A percentile compares a stretch with the other conserved stretches of the same genome.
Conservation (phyloP, 2,888 invertebrate species). For the Corbicula japonica region DNA sequence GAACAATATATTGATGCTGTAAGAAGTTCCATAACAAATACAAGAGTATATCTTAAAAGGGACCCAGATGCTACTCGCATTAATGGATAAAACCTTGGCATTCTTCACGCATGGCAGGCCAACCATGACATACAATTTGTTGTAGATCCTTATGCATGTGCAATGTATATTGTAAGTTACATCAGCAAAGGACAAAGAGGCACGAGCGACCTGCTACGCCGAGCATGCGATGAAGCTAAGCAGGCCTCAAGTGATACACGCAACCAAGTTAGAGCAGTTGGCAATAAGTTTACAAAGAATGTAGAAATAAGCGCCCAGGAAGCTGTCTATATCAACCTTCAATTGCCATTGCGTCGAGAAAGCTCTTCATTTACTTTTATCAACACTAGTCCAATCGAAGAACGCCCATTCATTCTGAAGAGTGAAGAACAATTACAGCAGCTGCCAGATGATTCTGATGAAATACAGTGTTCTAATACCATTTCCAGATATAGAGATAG, state of each 20-base stretch:
- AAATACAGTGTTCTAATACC: slow-evolving; percentile 41
- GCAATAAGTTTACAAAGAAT: slow-evolving; percentile 26
- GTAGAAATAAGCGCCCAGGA: slow-evolving; percentile 29
- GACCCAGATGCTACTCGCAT: slow-evolving; percentile 25
- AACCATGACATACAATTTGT: slow-evolving; percentile 46
- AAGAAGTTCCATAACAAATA: background rate
- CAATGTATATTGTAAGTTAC: too few relatives aligned
- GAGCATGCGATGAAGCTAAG: slow-evolving; percentile 28
- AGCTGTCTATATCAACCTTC: slow-evolving; percentile 18
- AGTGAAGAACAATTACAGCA: slow-evolving; percentile 7
- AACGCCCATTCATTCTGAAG: slow-evolving; percentile 37
- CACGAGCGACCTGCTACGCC: slow-evolving; percentile 27
- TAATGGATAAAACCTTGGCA: slow-evolving; percentile 36
- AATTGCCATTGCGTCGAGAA: slow-evolving; percentile 11
- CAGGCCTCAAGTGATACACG: slow-evolving; percentile 6
- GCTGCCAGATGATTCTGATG: slow-evolving; percentile 27
- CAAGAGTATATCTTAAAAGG: slow-evolving; percentile 37
- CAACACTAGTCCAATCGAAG: slow-evolving; percentile 36
- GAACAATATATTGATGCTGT: slow-evolving; percentile 8
- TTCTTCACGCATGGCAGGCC: slow-evolving; percentile 31
- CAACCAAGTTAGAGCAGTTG: slow-evolving; percentile 21
- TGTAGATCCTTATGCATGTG: slow-evolving; percentile 39
- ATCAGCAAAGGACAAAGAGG: slow-evolving; percentile 46
- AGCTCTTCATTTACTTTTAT: slow-evolving; percentile 23
- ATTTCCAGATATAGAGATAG: slow-evolving; percentile 28